Base-by-base conservation (phyloP, 1,140 invertebrate genomes). In the Bombus confusus region DNA sequence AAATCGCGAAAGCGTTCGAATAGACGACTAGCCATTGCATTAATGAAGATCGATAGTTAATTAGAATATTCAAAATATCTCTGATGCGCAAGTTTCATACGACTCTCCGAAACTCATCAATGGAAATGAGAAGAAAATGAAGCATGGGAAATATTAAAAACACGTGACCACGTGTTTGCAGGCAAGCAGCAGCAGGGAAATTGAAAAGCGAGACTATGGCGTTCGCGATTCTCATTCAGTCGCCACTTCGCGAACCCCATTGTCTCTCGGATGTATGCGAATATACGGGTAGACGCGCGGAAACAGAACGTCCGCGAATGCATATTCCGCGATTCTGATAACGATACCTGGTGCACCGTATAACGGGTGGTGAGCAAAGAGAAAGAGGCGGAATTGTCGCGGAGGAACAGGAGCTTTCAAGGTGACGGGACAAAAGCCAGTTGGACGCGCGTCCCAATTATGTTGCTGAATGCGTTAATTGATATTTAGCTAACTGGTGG, bases 311-410 rank as follows among this genome's bases (percentile, higher is more conserved):
- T 10, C 18, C 39, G 41, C n/a, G 47, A 57, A 73, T 43, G 66
- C 68, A 80, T 52, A 39, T 75, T 39, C 43, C 62, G 43, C 41
- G 81, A 85, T 85, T 80, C 77, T 69, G 66, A 85, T 85, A 85
- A 85, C 68, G 76, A 85, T 85, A 84, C 68, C 31, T 34, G 47
- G 8, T 34, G 34, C 73, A 25, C 28, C 39, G 66, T 59, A 71
- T 68, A 77, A 79, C 75, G 66, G 52, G 37, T 37, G 68, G 25
- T 47, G 37, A 47, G 22, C 41, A n/a, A n/a, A 13, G 8, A 15
- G 39, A 52, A 57, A 43, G 71, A 31, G 71, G 10, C 41, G 15
- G 28, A 37, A 75, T 75, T 28, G 43, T 75, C 22, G 18, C 10
- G 12, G 34, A 28, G 68, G 22, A 39, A 39, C 68, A 34, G 3